These are phyloP conservation scores for Alethe diademata DNA, from an alignment of 2,113 vertebrate species.

Conservation along the genomic window DNA sequence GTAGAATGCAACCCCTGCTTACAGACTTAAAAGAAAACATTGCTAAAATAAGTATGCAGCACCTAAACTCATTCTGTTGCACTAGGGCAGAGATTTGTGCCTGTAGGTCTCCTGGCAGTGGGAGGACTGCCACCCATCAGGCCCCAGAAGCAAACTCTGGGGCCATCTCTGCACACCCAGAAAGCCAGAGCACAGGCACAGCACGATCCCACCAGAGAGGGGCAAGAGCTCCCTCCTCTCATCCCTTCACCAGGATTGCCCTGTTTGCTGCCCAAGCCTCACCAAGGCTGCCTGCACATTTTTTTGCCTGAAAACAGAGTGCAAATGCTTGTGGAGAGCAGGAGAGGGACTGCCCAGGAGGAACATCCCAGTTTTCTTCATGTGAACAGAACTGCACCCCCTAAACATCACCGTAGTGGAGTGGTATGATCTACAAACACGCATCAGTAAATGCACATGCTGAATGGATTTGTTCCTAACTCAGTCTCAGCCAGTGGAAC, in stretches of 20 bases:
- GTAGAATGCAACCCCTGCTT: not conserved
- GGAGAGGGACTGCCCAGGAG: not conserved
- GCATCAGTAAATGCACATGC: not conserved
- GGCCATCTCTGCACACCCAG: not conserved
- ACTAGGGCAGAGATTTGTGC: not conserved
- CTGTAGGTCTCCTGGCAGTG: rapidly evolving
- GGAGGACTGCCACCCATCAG: not conserved
- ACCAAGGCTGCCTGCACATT: rapidly evolving
- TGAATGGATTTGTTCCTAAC: not conserved
- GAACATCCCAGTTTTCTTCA: not conserved
- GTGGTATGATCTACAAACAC: not conserved
- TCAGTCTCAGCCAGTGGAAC: not conserved
- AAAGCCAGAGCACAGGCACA: not conserved
- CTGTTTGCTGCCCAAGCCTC: not conserved
- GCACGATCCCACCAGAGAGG: not conserved
- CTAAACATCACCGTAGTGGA: not conserved
- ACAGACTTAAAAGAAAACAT: not conserved
- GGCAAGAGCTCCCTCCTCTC: not conserved
- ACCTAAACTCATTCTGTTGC: not conserved
- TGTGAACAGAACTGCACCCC: not conserved
- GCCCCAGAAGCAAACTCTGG: not conserved
- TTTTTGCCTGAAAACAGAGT: not conserved
- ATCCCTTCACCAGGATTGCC: not conserved
- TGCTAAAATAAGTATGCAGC: not conserved
- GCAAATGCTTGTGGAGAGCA: not conserved